phyloP scores from a whole-genome alignment of 92 coral and sea anemone genomes.

The Desmophyllum pertusum region DNA sequence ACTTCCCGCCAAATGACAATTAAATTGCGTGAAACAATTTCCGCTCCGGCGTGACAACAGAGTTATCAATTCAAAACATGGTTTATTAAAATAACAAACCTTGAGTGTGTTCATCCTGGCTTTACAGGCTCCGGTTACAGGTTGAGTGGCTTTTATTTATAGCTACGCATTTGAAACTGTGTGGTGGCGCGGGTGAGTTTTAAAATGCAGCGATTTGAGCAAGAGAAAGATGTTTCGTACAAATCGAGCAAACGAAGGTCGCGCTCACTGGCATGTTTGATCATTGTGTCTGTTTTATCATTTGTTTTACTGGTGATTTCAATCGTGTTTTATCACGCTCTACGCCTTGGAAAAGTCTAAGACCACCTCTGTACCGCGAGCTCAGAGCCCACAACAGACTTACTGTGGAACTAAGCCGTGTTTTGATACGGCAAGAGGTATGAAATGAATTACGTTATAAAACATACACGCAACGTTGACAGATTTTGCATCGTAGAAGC shows the following conservation, averaged over 20 bases:
- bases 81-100: slow-evolving; percentile 4
- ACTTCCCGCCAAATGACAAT: not conserved
- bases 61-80: not conserved
- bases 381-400: not conserved
- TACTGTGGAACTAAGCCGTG: slow-evolving; percentile 40
- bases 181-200: not conserved
- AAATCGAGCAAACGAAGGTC: not conserved
- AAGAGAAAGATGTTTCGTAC: not conserved
- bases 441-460: not conserved
- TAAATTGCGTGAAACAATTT: slow-evolving; percentile 2
- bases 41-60: not conserved
- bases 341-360: slow-evolving; percentile 29
- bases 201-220: not conserved
- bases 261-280: not conserved
- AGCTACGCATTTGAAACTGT: not conserved
- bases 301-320: slow-evolving; percentile 34
- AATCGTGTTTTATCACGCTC: slow-evolving; percentile 35
- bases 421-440: slow-evolving; percentile 25
- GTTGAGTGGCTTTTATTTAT: not conserved
- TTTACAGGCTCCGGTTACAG: not conserved
- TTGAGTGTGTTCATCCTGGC: not conserved
- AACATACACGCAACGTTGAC: not conserved
- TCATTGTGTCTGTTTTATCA: not conserved
- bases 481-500: no score
- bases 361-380: not conserved